Base-by-base conservation (phyloP, 2,113 vertebrate species). In the Muscicapa adusta region DNA sequence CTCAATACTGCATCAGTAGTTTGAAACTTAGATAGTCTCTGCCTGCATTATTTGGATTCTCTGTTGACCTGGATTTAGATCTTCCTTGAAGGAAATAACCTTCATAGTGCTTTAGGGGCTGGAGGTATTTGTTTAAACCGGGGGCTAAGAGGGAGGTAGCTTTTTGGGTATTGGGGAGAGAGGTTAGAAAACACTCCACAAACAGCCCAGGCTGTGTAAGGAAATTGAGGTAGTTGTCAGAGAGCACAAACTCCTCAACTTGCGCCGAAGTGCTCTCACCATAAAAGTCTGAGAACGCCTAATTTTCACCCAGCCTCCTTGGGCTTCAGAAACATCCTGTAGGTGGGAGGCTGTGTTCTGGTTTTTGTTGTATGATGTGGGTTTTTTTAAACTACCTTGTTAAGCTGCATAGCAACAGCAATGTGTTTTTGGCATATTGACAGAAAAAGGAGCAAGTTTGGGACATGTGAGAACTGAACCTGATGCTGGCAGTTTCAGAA, bases 361-460 rank as follows among this genome's bases (percentile, higher is more conserved):
- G 0, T 5, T 91, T 90, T 66, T 65, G 42, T 38, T 81, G 71
- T 7, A 1, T 81, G 80, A 53, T 94, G 78, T 85, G 80, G 72
- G 7, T 43, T 65, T 76, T 87, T 91, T 85, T 45, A 9, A 88
- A 51, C 74, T 93, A 93, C 90, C 91, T 95, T 57, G 40, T 57
- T 38, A 72, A 90, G 75, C 90, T 94, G 93, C 93, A 80, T 96
- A 93, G 93, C 94, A 96, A 95, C 93, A 94, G 71, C 58, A 36
- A 20, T 65, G 45, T 83, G 61, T 29, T 92, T 93, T 63, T 79
- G 67, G 56, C 60, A 29, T 36, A 4, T 60, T 73, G 58, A 73
- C 23, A 83, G 54, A 62, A 93, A 83, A 60, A 42, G 15, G 54
- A 89, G n/a, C 1, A 20, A 66, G 40, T 63, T 89, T 48, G 40